A percentile compares a stretch with the other conserved stretches of the same genome.
These are phyloP conservation scores for Otus sunia DNA, from an alignment of 2,113 vertebrate species.

Conservation along the genomic window DNA sequence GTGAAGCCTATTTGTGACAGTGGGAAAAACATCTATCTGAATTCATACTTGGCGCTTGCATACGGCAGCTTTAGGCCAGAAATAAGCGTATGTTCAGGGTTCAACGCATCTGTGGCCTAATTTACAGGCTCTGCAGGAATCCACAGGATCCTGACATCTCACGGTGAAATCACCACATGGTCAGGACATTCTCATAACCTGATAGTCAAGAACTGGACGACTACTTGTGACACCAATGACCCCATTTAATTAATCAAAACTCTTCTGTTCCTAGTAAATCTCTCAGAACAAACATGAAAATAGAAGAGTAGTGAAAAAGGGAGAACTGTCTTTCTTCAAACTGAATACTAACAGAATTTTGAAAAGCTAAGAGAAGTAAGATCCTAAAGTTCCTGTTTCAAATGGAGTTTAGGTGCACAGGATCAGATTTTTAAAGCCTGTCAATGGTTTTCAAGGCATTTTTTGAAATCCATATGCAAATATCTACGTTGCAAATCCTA, in stretches of 20 bases:
- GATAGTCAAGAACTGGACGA: not conserved
- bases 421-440: not conserved
- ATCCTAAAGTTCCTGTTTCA: not conserved
- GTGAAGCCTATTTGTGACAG: conserved; percentile 43
- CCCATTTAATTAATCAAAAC: not conserved
- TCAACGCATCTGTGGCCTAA: not conserved
- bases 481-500: not conserved
- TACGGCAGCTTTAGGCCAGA: not conserved
- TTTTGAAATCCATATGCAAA: not conserved
- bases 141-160: not conserved
- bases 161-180: not conserved
- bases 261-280: not conserved
- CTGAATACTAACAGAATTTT: not conserved
- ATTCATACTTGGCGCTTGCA: not conserved
- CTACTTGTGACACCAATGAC: not conserved
- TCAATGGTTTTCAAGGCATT: not conserved
- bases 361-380: not conserved
- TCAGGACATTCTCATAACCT: not conserved
- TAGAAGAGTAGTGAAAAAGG: not conserved
- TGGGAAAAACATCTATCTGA: conserved; percentile 37
- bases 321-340: not conserved
- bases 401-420: not conserved
- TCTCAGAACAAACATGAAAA: not conserved
- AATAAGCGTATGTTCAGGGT: not conserved
- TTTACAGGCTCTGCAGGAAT: conserved; percentile 1